Evolutionary conservation across 2,113 vertebrate genomes (phyloP).

Genomic region (Rhinichthys klamathensis): DNA sequence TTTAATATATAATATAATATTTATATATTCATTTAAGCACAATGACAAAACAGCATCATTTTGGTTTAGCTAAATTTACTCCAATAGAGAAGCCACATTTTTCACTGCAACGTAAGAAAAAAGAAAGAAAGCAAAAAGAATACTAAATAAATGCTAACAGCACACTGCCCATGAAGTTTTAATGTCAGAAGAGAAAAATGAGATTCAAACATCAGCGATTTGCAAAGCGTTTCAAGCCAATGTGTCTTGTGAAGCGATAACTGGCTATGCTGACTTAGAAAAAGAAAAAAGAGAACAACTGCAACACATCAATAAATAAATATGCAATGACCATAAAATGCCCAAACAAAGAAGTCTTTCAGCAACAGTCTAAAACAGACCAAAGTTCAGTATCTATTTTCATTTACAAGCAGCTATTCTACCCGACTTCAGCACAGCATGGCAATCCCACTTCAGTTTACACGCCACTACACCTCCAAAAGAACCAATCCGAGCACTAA

Average conservation of each 20-base stretch:
- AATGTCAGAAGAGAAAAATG: conserved; percentile 9
- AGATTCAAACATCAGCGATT: background rate
- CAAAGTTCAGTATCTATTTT: background rate
- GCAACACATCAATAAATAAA: conserved; percentile 19
- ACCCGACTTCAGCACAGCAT: conserved; percentile 7
- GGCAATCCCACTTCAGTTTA: conserved; percentile 3
- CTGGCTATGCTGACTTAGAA: background rate
- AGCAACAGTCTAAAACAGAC: background rate
- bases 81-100: conserved; percentile 74
- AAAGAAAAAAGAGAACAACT: background rate
- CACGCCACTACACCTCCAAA: background rate
- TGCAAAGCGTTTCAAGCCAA: background rate
- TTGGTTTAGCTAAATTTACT: conserved; percentile 75
- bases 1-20: conserved; percentile 82
- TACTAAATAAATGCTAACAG: conserved; percentile 18
- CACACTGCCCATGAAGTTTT: conserved; percentile 18
- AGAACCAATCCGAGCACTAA: background rate
- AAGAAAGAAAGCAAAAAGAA: conserved; percentile 48
- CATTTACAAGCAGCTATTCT: conserved; percentile 9
- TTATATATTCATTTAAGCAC: conserved; percentile 80
- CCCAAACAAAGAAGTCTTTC: background rate
- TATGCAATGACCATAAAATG: background rate
- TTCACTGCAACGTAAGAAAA: conserved; percentile 56
- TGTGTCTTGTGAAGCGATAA: background rate
- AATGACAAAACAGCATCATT: conserved; percentile 79